These are phyloP conservation scores for Saxicola maurus DNA, from an alignment of 2,797 vertebrate species.

Conservation along the genomic window DNA sequence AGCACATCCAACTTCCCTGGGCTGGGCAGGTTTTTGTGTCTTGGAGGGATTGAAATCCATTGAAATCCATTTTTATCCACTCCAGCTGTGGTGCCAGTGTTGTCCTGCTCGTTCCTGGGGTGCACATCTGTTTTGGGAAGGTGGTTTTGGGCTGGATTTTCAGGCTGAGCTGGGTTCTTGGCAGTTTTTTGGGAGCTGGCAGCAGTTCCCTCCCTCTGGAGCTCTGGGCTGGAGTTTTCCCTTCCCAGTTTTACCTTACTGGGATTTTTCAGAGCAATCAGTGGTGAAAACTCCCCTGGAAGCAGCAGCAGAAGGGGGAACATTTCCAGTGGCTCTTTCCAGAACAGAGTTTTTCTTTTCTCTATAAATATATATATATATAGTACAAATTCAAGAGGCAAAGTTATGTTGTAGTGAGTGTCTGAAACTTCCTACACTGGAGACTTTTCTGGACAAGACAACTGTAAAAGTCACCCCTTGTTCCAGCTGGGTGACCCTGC, in stretches of 20 bases:
- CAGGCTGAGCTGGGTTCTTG: background rate
- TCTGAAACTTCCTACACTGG: background rate
- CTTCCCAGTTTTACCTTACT: background rate
- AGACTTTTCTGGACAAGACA: background rate
- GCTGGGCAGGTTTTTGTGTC: background rate
- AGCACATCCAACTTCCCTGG: background rate
- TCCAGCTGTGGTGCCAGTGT: background rate
- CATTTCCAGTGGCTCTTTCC: background rate
- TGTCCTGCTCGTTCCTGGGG: background rate
- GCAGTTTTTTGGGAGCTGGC: background rate
- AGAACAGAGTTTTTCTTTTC: background rate
- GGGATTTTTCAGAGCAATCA: background rate
- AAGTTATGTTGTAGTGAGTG: background rate
- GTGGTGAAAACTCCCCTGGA: background rate
- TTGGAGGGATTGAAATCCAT: background rate
- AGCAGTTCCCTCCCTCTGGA: background rate
- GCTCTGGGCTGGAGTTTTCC: background rate
- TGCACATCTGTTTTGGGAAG: background rate
- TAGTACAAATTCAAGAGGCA: background rate
- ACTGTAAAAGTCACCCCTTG: background rate
- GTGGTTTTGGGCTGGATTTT: background rate
- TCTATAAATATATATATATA: background rate
- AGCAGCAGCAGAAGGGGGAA: background rate
- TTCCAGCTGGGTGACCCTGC: background rate
- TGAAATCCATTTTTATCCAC: background rate